Conservation (phyloP, 2,797 vertebrate species). For the Alca torda region DNA sequence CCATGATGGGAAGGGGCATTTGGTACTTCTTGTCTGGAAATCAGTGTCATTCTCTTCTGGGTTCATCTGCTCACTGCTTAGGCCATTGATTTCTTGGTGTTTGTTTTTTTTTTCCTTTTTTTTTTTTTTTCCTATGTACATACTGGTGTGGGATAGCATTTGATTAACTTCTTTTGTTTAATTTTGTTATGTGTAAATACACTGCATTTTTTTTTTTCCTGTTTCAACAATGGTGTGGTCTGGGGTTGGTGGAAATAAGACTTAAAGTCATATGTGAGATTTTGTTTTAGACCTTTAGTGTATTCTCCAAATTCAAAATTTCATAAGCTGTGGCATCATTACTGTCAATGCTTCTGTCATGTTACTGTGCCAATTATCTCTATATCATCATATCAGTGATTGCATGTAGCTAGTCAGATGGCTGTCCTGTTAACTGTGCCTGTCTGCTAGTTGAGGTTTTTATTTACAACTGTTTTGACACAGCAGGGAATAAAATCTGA, state of each 20-base stretch:
- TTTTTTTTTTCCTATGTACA: neutral
- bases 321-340: neutral
- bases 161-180: neutral
- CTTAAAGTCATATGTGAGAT: neutral
- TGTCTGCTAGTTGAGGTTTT: neutral
- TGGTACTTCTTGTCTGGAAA: neutral
- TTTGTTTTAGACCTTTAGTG: neutral
- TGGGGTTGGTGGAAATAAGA: neutral
- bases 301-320: neutral
- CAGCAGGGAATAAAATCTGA: neutral
- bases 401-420: neutral
- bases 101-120: neutral
- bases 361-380: neutral
- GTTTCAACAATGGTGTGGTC: neutral
- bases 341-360: neutral
- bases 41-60: neutral
- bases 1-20: neutral
- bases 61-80: neutral
- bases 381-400: neutral
- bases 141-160: neutral
- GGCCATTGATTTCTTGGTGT: neutral
- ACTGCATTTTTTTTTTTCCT: neutral
- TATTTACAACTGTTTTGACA: neutral
- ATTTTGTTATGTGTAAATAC: neutral
- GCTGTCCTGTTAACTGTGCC: neutral